Percentiles rank a stretch among this genome's conserved stretches.
Conservation (phyloP, 2,113 vertebrate species). For the Alosa alosa region DNA sequence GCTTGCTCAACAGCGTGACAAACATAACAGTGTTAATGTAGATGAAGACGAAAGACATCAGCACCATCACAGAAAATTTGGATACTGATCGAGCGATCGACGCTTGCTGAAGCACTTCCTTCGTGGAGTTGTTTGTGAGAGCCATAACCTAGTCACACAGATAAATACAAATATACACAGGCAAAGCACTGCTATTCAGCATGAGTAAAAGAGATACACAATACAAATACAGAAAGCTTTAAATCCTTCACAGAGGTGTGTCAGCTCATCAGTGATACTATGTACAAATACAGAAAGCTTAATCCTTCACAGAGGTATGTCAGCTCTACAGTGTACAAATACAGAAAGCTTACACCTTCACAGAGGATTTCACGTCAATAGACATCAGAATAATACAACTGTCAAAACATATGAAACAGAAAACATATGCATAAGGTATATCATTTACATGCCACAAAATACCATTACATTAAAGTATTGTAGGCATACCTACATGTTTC, state of each 20-base stretch:
- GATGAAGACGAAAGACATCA: constrained; percentile 22
- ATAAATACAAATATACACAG: background rate
- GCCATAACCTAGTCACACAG: background rate
- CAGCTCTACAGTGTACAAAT: background rate
- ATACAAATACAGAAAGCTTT: background rate
- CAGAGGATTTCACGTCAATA: no score
- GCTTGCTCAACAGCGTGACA: constrained; percentile 33
- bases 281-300: background rate
- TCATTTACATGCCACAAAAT: no score
- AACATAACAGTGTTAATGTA: constrained; percentile 43
- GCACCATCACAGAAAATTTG: background rate
- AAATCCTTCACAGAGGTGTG: background rate
- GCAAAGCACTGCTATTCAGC: no score
- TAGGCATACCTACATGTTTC: no score
- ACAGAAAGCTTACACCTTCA: background rate
- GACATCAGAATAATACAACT: no score
- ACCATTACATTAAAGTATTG: background rate
- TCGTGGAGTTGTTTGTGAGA: background rate
- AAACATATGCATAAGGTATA: no score
- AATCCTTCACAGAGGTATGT: background rate
- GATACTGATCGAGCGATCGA: background rate
- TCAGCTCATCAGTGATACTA: background rate
- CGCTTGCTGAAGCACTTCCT: background rate
- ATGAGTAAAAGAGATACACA: background rate
- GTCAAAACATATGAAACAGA: no score